Evolutionary conservation across 2,113 vertebrate genomes (phyloP).

Genomic region (Pandion haliaetus): DNA sequence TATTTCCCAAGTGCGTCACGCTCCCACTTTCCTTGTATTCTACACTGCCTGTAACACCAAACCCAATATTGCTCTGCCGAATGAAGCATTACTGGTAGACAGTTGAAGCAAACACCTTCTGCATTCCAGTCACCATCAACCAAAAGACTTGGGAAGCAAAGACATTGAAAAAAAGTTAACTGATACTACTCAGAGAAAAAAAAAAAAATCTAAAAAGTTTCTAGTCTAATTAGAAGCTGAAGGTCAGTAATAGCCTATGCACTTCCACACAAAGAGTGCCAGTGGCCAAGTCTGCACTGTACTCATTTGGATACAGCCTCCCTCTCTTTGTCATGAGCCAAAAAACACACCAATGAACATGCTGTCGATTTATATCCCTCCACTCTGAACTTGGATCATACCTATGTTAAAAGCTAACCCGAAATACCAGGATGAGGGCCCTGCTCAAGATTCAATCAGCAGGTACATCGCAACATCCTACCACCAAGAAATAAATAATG

Average conservation of each 20-base stretch:
- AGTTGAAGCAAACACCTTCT: neutral
- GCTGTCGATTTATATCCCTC: neutral
- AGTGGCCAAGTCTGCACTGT: neutral
- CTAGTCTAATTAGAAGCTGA: neutral
- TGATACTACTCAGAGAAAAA: neutral
- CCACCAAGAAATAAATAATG: neutral
- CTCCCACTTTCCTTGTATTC: neutral
- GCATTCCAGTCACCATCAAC: neutral
- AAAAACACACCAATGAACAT: neutral
- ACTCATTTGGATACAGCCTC: neutral
- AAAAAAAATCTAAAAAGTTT: neutral
- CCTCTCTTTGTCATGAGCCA: neutral
- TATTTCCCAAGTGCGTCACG: neutral
- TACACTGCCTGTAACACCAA: neutral
- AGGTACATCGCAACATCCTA: neutral
- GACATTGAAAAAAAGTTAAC: neutral
- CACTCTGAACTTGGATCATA: neutral
- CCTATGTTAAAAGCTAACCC: neutral
- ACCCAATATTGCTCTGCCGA: neutral
- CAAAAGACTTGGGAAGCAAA: neutral
- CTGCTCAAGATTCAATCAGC: neutral
- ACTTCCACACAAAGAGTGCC: neutral
- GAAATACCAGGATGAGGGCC: neutral
- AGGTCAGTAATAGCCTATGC: neutral
- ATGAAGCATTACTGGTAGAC: neutral